These are phyloP conservation scores for Neoascia interrupta DNA, from an alignment of 2,888 invertebrate species.

Conservation along the genomic window DNA sequence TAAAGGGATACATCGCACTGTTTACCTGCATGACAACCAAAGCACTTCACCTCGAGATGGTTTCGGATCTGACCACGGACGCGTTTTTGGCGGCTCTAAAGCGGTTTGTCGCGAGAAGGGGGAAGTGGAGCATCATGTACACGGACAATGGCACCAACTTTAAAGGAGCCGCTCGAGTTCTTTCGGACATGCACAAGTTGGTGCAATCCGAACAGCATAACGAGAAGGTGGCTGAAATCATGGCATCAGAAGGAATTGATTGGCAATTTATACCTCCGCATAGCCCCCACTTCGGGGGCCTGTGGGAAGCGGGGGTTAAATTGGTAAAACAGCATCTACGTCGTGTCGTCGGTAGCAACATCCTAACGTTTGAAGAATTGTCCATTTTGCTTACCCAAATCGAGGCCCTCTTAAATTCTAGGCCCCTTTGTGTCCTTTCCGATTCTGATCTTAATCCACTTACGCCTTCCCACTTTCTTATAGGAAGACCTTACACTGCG, in stretches of 20 bases:
- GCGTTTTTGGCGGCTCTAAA: too few species aligned
- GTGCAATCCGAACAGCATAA: conserved; percentile 1
- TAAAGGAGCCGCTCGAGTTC: conserved; percentile 9
- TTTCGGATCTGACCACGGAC: too few species aligned
- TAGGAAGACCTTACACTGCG: neutral
- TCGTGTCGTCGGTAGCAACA: conserved; percentile 25
- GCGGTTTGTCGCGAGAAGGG: conserved; percentile 13
- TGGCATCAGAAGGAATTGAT: neutral
- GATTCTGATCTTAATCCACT: too few species aligned
- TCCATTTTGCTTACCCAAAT: conserved; percentile 54
- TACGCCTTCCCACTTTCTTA: conserved; percentile 1
- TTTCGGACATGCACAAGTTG: conserved; percentile 9
- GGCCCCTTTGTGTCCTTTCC: too few species aligned
- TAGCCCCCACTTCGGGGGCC: conserved; percentile 1
- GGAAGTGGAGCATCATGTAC: conserved; percentile 16
- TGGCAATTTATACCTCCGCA: conserved; percentile 15
- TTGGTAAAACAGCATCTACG: conserved; percentile 41
- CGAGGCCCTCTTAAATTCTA: conserved; percentile 46
- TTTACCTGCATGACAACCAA: conserved; percentile 25
- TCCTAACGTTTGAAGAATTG: conserved; percentile 50
- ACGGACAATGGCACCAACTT: conserved; percentile 32
- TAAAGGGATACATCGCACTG: conserved; percentile 8
- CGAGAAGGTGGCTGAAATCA: neutral
- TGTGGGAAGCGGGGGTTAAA: too few species aligned
- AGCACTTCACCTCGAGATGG: conserved; percentile 16